A percentile compares a stretch with the other conserved stretches of the same genome.
Conservation (phyloP, 2,888 invertebrate species). For the Tridacna crocea region DNA sequence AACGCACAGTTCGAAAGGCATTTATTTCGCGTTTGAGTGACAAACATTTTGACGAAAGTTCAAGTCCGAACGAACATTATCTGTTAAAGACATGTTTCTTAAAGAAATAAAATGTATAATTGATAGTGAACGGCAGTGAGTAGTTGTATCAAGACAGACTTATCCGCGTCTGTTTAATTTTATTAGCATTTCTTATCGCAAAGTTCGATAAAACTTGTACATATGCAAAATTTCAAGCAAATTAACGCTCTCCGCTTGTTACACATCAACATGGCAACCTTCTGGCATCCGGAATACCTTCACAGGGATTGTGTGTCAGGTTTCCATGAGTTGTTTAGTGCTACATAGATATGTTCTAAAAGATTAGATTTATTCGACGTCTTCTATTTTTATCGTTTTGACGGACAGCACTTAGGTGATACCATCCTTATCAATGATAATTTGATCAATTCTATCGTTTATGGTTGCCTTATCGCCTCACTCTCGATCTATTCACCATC, state of each 20-base stretch:
- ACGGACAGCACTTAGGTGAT: slow-evolving; percentile 28
- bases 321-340: slow-evolving; percentile 27
- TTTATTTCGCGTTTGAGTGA: no score
- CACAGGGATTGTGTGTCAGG: slow-evolving; percentile 3
- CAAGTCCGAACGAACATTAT: no score
- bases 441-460: slow-evolving; percentile 11
- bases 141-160: slow-evolving; percentile 18
- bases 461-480: not conserved
- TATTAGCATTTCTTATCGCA: slow-evolving; percentile 30
- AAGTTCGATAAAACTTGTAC: slow-evolving; percentile 17
- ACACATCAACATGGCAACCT: slow-evolving; percentile 29
- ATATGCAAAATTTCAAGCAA: slow-evolving; percentile 19
- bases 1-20: no score
- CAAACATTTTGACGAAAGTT: no score
- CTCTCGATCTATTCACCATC: not conserved
- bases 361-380: slow-evolving; percentile 38
- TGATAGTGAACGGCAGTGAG: not conserved
- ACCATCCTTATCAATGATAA: slow-evolving; percentile 26
- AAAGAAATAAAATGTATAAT: no score
- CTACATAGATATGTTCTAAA: slow-evolving; percentile 28
- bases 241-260: slow-evolving; percentile 27
- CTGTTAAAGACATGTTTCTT: no score
- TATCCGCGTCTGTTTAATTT: slow-evolving; percentile 23
- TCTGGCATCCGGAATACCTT: slow-evolving; percentile 24
- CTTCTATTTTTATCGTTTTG: slow-evolving; percentile 28